Percentiles rank a stretch among this genome's conserved stretches.
These are phyloP conservation scores for Ceratosolen solmsi DNA, from an alignment of 1,140 invertebrate species.

Conservation along the genomic window DNA sequence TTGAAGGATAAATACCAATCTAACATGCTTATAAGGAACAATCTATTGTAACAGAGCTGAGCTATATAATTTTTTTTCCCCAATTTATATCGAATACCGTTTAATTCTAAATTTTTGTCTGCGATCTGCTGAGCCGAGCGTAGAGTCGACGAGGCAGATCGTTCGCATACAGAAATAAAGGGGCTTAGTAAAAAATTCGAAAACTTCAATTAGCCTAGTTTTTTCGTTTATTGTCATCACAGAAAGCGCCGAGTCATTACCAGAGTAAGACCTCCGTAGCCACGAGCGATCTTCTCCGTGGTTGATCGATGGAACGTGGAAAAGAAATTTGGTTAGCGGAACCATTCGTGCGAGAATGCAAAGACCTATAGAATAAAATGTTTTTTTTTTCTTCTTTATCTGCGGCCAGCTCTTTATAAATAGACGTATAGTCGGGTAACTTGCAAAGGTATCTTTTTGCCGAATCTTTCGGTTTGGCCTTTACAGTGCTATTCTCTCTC, in stretches of 20 bases:
- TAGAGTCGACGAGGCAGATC: too few species aligned
- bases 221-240: slow-evolving; percentile 39
- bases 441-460: slow-evolving; percentile 16
- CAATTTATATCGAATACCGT: too few species aligned
- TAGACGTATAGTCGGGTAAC: neutral
- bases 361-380: slow-evolving; percentile 53
- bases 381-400: slow-evolving; percentile 1
- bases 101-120: too few species aligned
- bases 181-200: slow-evolving; percentile 7
- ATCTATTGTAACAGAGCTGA: too few species aligned
- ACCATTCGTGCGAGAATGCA: slow-evolving; percentile 56
- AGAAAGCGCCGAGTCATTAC: slow-evolving; percentile 44
- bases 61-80: too few species aligned
- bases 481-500: neutral
- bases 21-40: too few species aligned
- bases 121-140: too few species aligned
- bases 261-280: slow-evolving; percentile 16
- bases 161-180: neutral
- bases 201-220: slow-evolving; percentile 45
- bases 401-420: slow-evolving; percentile 1
- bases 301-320: slow-evolving; percentile 35
- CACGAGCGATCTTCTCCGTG: slow-evolving; percentile 32
- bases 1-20: too few species aligned
- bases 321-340: slow-evolving; percentile 55
- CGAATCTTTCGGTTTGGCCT: slow-evolving; percentile 20